These are phyloP conservation scores for Podarcis lilfordi DNA, from an alignment of 2,797 vertebrate species.

Conservation along the genomic window DNA sequence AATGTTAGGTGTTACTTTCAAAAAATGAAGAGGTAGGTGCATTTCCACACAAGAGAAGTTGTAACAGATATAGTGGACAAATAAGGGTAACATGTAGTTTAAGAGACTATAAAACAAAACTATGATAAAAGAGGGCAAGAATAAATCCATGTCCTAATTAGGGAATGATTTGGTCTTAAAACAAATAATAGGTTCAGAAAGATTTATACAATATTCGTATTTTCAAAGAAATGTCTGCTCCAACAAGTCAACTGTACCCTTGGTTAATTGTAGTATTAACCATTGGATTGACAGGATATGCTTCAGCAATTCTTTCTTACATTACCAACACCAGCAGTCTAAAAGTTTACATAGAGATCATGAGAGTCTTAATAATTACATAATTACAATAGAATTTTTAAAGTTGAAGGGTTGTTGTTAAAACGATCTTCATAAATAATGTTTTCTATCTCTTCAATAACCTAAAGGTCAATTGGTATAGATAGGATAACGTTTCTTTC, in stretches of 20 bases:
- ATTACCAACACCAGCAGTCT: constrained; percentile 79
- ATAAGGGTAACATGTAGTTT: constrained; percentile 70
- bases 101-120: constrained; percentile 66
- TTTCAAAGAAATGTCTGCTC: constrained; percentile 70
- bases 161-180: constrained; percentile 74
- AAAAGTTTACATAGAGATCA: constrained; percentile 77
- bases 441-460: constrained; percentile 74
- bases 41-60: constrained; percentile 75
- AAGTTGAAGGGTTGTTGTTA: constrained; percentile 75
- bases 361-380: constrained; percentile 73
- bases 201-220: constrained; percentile 70
- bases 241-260: constrained; percentile 70
- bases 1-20: constrained; percentile 78
- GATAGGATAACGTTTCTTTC: constrained; percentile 65
- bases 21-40: constrained; percentile 82
- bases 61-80: constrained; percentile 75
- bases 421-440: constrained; percentile 83
- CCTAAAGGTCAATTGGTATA: constrained; percentile 77
- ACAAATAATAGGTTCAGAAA: constrained; percentile 70
- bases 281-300: constrained; percentile 68
- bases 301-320: constrained; percentile 73
- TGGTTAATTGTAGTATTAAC: constrained; percentile 60
- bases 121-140: constrained; percentile 64
- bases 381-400: constrained; percentile 77
- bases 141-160: constrained; percentile 70